Evolutionary conservation across 2,888 invertebrate genomes (phyloP), one percentile per base, ranked within the genome.

Genomic region (Endotricha flammealis): DNA sequence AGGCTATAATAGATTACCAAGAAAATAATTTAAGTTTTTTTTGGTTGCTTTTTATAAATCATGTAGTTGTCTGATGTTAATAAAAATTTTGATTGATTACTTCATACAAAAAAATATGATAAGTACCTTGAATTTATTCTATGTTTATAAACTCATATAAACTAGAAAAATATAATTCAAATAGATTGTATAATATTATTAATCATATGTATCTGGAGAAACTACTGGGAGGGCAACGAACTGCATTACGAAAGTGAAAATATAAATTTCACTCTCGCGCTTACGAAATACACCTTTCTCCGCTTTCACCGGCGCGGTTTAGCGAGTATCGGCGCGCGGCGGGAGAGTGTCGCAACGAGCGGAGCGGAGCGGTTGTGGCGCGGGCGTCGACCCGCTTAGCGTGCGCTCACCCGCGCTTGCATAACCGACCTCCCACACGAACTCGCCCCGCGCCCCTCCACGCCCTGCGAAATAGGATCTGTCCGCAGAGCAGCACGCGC

Each of bases 371-470:
- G 52, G 60, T 57, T 50, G 60, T 53, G 59, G 63, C 79, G 83
- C 89, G 90, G 88, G 82, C 90, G 88, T 80, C 90, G 90, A 90
- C 90, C 90, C 79, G 90, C 87, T 89, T 90, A 88, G 78, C 86
- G 88, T 86, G 90, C 90, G 89, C 87, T 90, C 89, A 90, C 90
- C 85, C 76, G 74, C 72, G 77, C 78, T 83, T 85, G 83, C 83
- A 82, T 83, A 82, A 82, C 76, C 79, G 72, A 76, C 76, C 73
- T 69, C 73, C 72, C 71, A 68, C 72, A 52, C 50, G 44, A 46
- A 53, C 61, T 51, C 51, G 43, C 50, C 48, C 43, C 50, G 25
- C 46, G 38, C 46, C 41, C 44, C 46, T 41, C 41, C 42, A 48
- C 51, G 39, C 47, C 38, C 53, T 55, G 64, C 72, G 75, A 79